Evolutionary conservation across 2,888 invertebrate genomes (phyloP).

Genomic region (Tholera decimalis): DNA sequence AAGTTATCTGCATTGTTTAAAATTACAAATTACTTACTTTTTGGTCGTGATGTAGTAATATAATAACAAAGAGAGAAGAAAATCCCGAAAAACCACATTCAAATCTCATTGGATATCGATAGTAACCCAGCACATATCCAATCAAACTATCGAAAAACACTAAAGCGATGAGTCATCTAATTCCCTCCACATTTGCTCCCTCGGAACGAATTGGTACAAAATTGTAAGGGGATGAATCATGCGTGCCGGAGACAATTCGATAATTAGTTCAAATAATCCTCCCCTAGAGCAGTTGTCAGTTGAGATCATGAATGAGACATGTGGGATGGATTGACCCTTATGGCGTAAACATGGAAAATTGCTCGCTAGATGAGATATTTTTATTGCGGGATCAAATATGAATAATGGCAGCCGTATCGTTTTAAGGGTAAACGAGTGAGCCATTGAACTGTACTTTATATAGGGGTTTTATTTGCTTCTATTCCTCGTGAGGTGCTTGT

Average conservation of each 20-base stretch:
- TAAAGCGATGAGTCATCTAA: slow-evolving; percentile 69
- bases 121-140: slow-evolving; percentile 40
- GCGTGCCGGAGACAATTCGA: slow-evolving; percentile 71
- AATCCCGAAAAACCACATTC: slow-evolving; percentile 33
- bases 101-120: slow-evolving; percentile 51
- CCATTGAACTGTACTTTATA: not conserved
- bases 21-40: not conserved
- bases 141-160: slow-evolving; percentile 58
- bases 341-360: slow-evolving; percentile 45
- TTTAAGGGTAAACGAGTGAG: not conserved
- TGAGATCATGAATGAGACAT: slow-evolving; percentile 67
- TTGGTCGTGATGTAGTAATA: not conserved
- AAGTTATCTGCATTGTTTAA: not conserved
- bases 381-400: not conserved
- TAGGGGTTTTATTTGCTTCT: not conserved
- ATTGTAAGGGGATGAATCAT: slow-evolving; percentile 71
- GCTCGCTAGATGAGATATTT: slow-evolving; percentile 37
- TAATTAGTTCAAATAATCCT: slow-evolving; percentile 76
- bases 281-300: slow-evolving; percentile 57
- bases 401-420: not conserved
- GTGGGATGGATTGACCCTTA: slow-evolving; percentile 57
- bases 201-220: slow-evolving; percentile 69
- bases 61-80: slow-evolving; percentile 10
- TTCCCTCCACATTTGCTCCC: slow-evolving; percentile 32
- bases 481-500: too few relatives aligned